phyloP scores from a whole-genome alignment of 1,140 invertebrate genomes.

The Amphibalanus amphitrite region DNA sequence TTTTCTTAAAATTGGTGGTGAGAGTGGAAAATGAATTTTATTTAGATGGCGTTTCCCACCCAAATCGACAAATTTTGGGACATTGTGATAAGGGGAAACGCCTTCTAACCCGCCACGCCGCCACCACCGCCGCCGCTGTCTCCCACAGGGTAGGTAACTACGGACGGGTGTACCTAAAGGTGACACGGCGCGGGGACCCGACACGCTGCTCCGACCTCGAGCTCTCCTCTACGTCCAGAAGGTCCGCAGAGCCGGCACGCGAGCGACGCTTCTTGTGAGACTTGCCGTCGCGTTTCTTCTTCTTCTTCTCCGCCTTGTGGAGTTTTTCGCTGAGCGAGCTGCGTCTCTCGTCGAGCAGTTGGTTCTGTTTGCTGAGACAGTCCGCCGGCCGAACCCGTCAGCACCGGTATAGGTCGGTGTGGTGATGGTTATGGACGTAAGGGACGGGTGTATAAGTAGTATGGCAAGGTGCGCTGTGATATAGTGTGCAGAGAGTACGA shows the following conservation, averaged over 20 bases:
- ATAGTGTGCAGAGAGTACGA: too few species aligned
- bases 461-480: too few species aligned
- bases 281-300: conserved; percentile 50
- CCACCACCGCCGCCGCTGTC: not conserved
- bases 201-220: conserved; percentile 5
- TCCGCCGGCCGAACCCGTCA: not conserved
- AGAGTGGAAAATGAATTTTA: too few species aligned
- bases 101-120: too few species aligned
- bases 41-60: too few species aligned
- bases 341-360: conserved; percentile 42
- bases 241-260: conserved; percentile 8
- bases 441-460: too few species aligned
- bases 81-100: too few species aligned
- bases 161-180: not conserved
- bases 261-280: conserved; percentile 22
- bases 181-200: not conserved
- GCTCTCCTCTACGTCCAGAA: conserved; percentile 15
- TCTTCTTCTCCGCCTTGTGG: conserved; percentile 47
- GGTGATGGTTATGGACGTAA: not conserved
- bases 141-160: not conserved
- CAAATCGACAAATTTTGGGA: too few species aligned
- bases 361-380: not conserved
- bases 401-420: too few species aligned
- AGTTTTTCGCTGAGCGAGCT: conserved; percentile 52
- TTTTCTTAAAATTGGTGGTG: too few species aligned